Evolutionary conservation across 2,888 invertebrate genomes (phyloP), one percentile per base, ranked within the genome.

Genomic region (Ichneumon xanthorius): DNA sequence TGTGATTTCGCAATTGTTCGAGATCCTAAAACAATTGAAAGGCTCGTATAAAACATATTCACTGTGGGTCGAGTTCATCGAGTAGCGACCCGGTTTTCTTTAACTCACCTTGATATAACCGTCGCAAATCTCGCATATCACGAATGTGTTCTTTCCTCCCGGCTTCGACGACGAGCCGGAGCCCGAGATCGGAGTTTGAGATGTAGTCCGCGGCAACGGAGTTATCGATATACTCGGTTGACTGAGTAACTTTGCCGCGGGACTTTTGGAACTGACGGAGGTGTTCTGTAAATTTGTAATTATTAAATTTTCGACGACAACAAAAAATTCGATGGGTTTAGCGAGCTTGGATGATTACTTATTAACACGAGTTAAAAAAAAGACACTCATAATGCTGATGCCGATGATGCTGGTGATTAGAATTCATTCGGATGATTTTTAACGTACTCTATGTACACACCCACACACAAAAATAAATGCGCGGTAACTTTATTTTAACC

Each of bases 41-140:
- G 1, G 16, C 11, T n/a, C 16, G 16, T 16, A 16, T 63, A n/a
- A 63, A 6, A 63, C 0, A 4, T 22, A 30, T 68, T 61, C 61
- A 55, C 16, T 7, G 30, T 63, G 7, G 6, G 22, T 6, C 33
- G 33, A 6, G 16, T 40, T 63, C 61, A 26, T 37, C 26, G 45
- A 40, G 11, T 19, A 5, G 6, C 33, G 7, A 16, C 2, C 7
- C 4, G 3, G n/a, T n/a, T 67, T 73, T 22, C 11, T 55, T 26
- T 3, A 26, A 9, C 84, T 88, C 87, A 95, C 95, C 94, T 98
- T 98, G 86, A 99, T 99, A 93, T 98, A 99, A 30, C 98, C 98
- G 92, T 99, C 99, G 94, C 99, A 99, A 87, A 99, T 98, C 95
- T 99, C 99, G 94, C 99, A 99, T 89, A 98, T 98, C 88, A 98